Base-by-base conservation (phyloP, 2,888 invertebrate genomes). In the Notodonta ziczac region DNA sequence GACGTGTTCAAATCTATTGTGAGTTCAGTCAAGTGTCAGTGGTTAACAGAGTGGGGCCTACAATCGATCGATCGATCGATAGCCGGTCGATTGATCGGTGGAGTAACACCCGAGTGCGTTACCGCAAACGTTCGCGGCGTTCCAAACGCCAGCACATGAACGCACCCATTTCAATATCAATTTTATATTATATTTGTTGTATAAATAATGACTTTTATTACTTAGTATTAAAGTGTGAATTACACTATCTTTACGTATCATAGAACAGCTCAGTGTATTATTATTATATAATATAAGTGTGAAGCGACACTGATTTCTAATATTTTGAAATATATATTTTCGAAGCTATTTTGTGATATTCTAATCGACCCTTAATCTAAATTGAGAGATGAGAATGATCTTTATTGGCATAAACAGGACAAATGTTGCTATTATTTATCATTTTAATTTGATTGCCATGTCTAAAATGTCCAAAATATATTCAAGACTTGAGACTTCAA, bases 221-320 rank as follows among this genome's bases (percentile, higher is more conserved):
- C 90, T 90, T 91, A 91, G 76, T 72, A 83, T 88, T 89, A 89
- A 86, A 85, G 85, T 87, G 91, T 91, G 89, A 85, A 83, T 90
- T 85, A 85, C 90, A 90, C 90, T 91, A 90, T 88, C 72, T 81
- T 91, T 92, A 93, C 92, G 93, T 93, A 92, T 92, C 81, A 84
- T 81, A 85, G 86, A 91, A 91, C 87, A 90, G 90, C 89, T 89
- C 90, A 84, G 90, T 92, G 90, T 88, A 81, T 80, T 77, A 73
- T 83, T 83, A 81, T 81, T 82, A 78, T 78, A 81, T 24, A 24
- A 24, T 86, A 83, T 81, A 79, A 81, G 84, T 88, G 86, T 86
- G 82, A 93, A 93, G 93, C 92, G 79, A 93, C 93, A 92, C 89
- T 85, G 91, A 92, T 85, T 64, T 79, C 88, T 90, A 90, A 88